Percentiles rank a stretch among this genome's conserved stretches.
Conservation (phyloP, 1,140 invertebrate species). For the Zaprionus lachaisei region DNA sequence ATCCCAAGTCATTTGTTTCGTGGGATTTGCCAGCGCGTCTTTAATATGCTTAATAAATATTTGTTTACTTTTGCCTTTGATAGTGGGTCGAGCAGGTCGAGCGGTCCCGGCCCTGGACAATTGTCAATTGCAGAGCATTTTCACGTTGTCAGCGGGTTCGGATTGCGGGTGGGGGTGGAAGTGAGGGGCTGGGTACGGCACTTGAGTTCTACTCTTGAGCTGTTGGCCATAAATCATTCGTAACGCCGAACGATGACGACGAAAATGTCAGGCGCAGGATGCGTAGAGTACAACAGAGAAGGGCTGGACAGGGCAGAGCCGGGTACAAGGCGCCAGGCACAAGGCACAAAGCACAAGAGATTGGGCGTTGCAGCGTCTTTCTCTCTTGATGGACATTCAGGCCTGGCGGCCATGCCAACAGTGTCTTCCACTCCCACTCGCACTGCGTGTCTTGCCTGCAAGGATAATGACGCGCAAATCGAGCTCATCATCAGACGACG, state of each 20-base stretch:
- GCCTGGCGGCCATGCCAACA: conserved; percentile 53
- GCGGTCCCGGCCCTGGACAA: conserved; percentile 49
- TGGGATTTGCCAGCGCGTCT: conserved; percentile 69
- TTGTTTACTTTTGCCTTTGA: conserved; percentile 56
- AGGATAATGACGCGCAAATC: conserved; percentile 81
- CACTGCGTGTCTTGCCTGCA: conserved; percentile 27
- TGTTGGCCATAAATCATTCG: conserved; percentile 67
- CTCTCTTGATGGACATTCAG: conserved; percentile 70
- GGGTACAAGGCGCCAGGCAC: neutral
- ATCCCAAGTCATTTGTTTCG: conserved; percentile 74
- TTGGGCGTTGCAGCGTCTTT: conserved; percentile 72
- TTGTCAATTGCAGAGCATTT: conserved; percentile 76
- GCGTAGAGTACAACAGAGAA: conserved; percentile 49
- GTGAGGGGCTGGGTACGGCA: conserved; percentile 37
- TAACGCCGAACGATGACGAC: conserved; percentile 60
- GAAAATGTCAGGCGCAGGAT: conserved; percentile 70
- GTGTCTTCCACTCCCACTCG: neutral
- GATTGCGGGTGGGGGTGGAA: neutral
- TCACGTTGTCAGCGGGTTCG: conserved; percentile 32
- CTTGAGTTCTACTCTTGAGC: conserved; percentile 56
- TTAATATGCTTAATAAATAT: conserved; percentile 82
- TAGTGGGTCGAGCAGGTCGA: conserved; percentile 23
- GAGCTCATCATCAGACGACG: conserved; percentile 40
- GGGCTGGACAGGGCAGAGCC: conserved; percentile 28
- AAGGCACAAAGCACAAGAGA: conserved; percentile 35